Evolutionary conservation across 2,888 invertebrate genomes (phyloP).

Genomic region (Helobdella robusta): DNA sequence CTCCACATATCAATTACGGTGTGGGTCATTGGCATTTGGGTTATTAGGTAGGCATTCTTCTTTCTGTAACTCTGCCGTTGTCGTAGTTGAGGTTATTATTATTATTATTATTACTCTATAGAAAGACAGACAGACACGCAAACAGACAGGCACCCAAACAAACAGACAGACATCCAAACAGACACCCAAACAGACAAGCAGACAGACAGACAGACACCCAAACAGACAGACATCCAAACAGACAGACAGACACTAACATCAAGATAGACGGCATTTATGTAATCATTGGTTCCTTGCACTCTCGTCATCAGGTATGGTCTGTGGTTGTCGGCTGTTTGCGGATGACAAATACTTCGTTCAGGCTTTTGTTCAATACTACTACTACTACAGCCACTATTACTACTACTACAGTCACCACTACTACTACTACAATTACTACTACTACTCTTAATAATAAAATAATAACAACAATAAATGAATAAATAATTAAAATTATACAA

Average conservation of each 20-base stretch:
- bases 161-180: no score
- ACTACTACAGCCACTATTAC: neutral
- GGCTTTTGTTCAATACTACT: neutral
- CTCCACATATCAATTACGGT: slow-evolving; percentile 50
- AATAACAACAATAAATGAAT: no score
- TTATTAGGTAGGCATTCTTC: slow-evolving; percentile 45
- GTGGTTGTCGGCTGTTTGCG: slow-evolving; percentile 32
- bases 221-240: neutral
- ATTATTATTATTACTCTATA: no score
- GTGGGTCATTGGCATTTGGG: slow-evolving; percentile 49
- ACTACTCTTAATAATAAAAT: slow-evolving; percentile 1
- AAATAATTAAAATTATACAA: no score
- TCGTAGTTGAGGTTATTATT: no score
- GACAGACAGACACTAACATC: slow-evolving; percentile 34
- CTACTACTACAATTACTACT: neutral
- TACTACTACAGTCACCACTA: neutral
- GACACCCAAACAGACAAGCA: no score
- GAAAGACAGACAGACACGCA: no score
- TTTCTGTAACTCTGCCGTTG: slow-evolving; percentile 35
- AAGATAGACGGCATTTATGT: slow-evolving; percentile 37
- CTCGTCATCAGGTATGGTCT: slow-evolving; percentile 36
- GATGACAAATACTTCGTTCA: neutral
- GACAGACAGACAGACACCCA: neutral
- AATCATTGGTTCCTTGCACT: slow-evolving; percentile 37
- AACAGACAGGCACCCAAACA: no score